Percentiles rank a stretch among this genome's conserved stretches.
Evolutionary conservation across 2,888 invertebrate species (phyloP).

Genomic region (Poecilobothrus nobilitatus): DNA sequence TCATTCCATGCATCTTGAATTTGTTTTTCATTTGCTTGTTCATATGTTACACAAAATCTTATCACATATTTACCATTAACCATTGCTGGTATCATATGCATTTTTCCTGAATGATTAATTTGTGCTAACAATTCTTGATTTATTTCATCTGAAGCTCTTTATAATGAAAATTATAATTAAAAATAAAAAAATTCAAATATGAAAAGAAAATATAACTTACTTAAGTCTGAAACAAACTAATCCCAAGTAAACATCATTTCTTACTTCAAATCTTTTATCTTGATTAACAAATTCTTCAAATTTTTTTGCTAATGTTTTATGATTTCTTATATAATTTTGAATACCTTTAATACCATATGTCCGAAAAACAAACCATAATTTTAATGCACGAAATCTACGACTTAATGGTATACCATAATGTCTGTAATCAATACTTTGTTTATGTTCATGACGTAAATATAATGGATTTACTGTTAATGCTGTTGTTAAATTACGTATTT

Average conservation of each 20-base stretch:
- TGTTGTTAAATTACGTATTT: slow-evolving; percentile 66
- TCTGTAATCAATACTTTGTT: slow-evolving; percentile 60
- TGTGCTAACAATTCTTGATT: slow-evolving; percentile 69
- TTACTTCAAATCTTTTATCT: slow-evolving; percentile 66
- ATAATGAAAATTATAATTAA: slow-evolving; percentile 12
- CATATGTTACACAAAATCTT: slow-evolving; percentile 72
- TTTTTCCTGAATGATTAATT: slow-evolving; percentile 72
- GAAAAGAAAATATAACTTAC: slow-evolving; percentile 25
- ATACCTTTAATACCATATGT: slow-evolving; percentile 73
- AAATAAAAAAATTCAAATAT: background rate
- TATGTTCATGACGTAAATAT: slow-evolving; percentile 74
- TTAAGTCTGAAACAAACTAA: slow-evolving; percentile 67
- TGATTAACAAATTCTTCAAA: slow-evolving; percentile 61
- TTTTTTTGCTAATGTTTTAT: slow-evolving; percentile 65
- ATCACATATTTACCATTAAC: slow-evolving; percentile 67
- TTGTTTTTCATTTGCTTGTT: slow-evolving; percentile 65
- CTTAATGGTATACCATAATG: slow-evolving; percentile 86
- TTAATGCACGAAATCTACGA: slow-evolving; percentile 73
- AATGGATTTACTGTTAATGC: slow-evolving; percentile 81
- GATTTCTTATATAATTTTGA: slow-evolving; percentile 76
- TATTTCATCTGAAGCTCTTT: slow-evolving; percentile 56
- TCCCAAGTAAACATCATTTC: slow-evolving; percentile 66
- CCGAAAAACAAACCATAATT: slow-evolving; percentile 80
- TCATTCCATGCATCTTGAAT: slow-evolving; percentile 60
- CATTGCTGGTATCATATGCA: slow-evolving; percentile 80